phyloP scores from a whole-genome alignment of 2,113 vertebrate genomes.

The Dendrocopos noguchii region DNA sequence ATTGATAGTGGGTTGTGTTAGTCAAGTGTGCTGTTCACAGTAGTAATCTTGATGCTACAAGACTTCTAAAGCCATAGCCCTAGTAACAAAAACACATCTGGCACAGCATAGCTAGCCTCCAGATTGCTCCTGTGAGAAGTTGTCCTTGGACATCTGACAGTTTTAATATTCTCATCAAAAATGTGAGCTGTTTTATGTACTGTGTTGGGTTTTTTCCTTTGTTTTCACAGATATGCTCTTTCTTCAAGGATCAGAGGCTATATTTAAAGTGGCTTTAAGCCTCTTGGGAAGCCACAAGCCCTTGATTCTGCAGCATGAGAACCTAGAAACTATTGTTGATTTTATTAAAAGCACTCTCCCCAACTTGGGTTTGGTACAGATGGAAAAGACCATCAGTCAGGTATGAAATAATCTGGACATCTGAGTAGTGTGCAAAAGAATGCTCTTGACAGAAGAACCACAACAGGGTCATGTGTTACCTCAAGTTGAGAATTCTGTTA shows the following conservation, averaged over 20 bases:
- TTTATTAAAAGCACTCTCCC: constrained; percentile 94
- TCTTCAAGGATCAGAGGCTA: constrained; percentile 92
- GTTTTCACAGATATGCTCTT: constrained; percentile 89
- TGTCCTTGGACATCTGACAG: not conserved
- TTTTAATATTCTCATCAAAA: constrained; percentile 13
- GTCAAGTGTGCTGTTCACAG: not conserved
- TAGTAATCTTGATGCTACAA: not conserved
- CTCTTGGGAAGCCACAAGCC: constrained; percentile 93
- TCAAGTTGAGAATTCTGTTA: not conserved
- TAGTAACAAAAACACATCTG: not conserved
- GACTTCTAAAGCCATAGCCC: not conserved
- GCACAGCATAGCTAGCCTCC: not conserved
- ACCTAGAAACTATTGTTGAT: constrained; percentile 93
- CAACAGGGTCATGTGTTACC: not conserved
- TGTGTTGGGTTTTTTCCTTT: constrained; percentile 29
- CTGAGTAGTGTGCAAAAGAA: not conserved
- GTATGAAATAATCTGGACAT: constrained; percentile 66
- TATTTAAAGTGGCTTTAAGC: constrained; percentile 95
- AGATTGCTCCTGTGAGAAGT: not conserved
- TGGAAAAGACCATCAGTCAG: constrained; percentile 98
- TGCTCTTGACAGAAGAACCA: not conserved
- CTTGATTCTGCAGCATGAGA: constrained; percentile 93
- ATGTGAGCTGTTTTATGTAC: not conserved
- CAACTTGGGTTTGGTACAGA: constrained; percentile 93
- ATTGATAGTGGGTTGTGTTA: not conserved